These are phyloP conservation scores for Umimayanthus kanabou DNA, from an alignment of 92 coral and sea anemone species.

Conservation along the genomic window DNA sequence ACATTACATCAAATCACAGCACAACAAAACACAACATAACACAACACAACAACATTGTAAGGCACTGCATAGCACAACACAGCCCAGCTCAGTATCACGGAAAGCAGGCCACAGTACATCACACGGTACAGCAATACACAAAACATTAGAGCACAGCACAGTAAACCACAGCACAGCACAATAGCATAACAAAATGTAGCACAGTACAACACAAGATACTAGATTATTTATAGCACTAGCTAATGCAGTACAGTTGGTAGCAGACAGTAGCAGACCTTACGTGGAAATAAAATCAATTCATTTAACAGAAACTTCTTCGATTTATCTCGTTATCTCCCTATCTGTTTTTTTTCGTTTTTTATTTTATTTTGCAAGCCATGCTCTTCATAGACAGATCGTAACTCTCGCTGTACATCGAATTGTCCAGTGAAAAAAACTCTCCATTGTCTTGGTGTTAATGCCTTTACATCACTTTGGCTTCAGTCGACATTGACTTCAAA, in stretches of 20 bases:
- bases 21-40: neutral
- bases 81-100: neutral
- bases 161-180: neutral
- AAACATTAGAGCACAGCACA: neutral
- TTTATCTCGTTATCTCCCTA: neutral
- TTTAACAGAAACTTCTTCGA: neutral
- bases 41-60: neutral
- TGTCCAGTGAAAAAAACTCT: neutral
- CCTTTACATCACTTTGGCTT: neutral
- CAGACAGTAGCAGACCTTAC: no score
- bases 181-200: no score
- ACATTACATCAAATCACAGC: neutral
- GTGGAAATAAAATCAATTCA: neutral
- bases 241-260: neutral
- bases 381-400: neutral
- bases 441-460: neutral
- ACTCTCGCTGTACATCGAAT: neutral
- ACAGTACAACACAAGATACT: no score
- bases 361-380: no score
- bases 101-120: neutral
- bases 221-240: no score
- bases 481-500: neutral
- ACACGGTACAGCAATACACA: neutral
- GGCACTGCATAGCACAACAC: neutral
- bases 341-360: neutral